A percentile compares a stretch with the other conserved stretches of the same genome.
These are phyloP conservation scores for Oscheius onirici DNA, from an alignment of 2,888 invertebrate genomes.

Conservation along the genomic window DNA sequence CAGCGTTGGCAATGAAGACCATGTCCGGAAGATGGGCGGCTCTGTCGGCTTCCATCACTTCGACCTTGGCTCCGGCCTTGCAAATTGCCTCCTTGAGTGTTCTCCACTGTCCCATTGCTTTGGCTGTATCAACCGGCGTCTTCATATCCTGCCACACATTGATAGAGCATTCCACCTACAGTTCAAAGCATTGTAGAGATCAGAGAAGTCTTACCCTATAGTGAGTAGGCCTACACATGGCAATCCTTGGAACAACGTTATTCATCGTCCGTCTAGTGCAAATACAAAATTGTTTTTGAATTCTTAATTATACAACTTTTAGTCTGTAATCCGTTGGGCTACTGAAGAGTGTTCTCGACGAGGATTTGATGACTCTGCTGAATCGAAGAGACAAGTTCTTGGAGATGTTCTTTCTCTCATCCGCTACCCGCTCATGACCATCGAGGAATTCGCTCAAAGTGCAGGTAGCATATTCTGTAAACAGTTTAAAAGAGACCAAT, in stretches of 20 bases:
- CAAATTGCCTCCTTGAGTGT: slow-evolving; percentile 60
- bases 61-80: slow-evolving; percentile 59
- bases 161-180: slow-evolving; percentile 63
- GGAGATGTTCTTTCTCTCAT: slow-evolving; percentile 81
- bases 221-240: slow-evolving; percentile 66
- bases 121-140: slow-evolving; percentile 49
- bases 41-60: slow-evolving; percentile 63
- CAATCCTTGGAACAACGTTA: slow-evolving; percentile 33
- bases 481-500: slow-evolving; percentile 1
- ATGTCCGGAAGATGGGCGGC: slow-evolving; percentile 60
- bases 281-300: not conserved
- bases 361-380: slow-evolving; percentile 78
- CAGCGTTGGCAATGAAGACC: slow-evolving; percentile 70
- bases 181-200: not conserved
- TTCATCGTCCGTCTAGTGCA: not conserved
- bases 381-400: slow-evolving; percentile 79
- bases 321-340: slow-evolving; percentile 65
- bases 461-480: slow-evolving; percentile 38
- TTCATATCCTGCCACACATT: slow-evolving; percentile 69
- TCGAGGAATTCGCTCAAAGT: slow-evolving; percentile 83
- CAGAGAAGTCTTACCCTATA: slow-evolving; percentile 43
- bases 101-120: slow-evolving; percentile 64
- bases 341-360: slow-evolving; percentile 79
- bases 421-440: slow-evolving; percentile 85
- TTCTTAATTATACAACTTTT: slow-evolving; percentile 31